Base-by-base conservation (phyloP, 2,113 vertebrate genomes). In the Phainopepla nitens region DNA sequence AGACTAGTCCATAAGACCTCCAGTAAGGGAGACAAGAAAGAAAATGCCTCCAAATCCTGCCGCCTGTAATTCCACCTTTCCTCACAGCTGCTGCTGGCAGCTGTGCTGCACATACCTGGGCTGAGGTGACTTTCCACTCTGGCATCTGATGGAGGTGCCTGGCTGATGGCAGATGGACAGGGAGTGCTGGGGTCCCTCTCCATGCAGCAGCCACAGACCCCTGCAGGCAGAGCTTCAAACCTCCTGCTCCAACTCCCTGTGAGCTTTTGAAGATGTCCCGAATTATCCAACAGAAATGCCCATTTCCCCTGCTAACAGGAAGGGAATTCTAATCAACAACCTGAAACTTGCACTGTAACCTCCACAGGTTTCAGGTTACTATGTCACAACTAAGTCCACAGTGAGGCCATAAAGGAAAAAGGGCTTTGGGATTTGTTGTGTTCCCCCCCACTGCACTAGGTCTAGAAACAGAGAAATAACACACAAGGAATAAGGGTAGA, bases 401-500 rank as follows among this genome's bases (percentile, higher is more conserved):
- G 9, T 7, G 28, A 91, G 44, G 33, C 33, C 86, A 25, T 3
- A 45, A 41, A 64, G 56, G 8, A 47, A 61, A 76, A 69, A 57
- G 12, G 5, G 11, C 6, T 69, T 64, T 58, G 42, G 2, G 62
- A 58, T 70, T 50, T 50, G 6, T 31, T 56, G 27, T 51, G 31
- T 4, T 17, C 8, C 17, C 12, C 23, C 13, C 1, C 0, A 13
- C 19, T 36, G 17, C 47, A 45, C 4, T 7, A 66, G 54, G 21
- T 19, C 35, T 17, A 42, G 29, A 75, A 76, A 56, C 12, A 88
- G 85, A 66, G 29, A 85, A 86, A 51, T 36, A 44, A 66, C 27
- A n/a, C 5, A 6, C 8, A 47, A 56, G 13, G 36, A 84, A 6
- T 12, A 57, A 69, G 47, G 66, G 22, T 12, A 60, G 4, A 75